Percentiles rank a stretch among this genome's conserved stretches.
Evolutionary conservation across 2,113 vertebrate genomes (phyloP).

Genomic region (Motacilla alba): DNA sequence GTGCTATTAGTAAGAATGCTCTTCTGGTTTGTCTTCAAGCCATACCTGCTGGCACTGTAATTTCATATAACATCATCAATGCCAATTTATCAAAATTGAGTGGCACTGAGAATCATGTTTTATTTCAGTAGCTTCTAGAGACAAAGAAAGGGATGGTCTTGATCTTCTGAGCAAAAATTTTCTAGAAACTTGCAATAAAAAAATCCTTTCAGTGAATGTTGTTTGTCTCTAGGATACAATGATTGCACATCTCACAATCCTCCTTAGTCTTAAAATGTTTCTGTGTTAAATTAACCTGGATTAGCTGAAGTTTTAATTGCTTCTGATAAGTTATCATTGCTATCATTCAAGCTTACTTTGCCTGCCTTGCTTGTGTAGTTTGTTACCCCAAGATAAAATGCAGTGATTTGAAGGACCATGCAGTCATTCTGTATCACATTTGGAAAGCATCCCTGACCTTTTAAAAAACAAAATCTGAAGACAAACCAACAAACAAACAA

Average conservation of each 20-base stretch:
- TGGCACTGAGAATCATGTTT: neutral
- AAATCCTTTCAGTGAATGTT: neutral
- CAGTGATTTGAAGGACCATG: neutral
- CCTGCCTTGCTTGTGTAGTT: neutral
- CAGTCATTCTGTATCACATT: neutral
- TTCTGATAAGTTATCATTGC: neutral
- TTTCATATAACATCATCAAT: neutral
- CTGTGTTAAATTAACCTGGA: neutral
- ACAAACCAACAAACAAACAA: neutral
- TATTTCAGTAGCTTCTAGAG: neutral
- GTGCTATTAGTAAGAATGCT: neutral
- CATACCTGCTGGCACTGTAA: neutral
- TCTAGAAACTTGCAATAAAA: neutral
- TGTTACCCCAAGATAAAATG: neutral
- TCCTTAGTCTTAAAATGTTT: neutral
- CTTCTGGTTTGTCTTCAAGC: neutral
- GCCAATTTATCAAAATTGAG: neutral
- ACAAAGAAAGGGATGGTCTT: neutral
- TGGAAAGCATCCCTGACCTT: neutral
- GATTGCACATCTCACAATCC: neutral
- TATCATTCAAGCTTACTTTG: neutral
- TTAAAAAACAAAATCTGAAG: neutral
- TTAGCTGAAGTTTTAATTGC: neutral
- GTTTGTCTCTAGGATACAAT: neutral
- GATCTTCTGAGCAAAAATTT: neutral